Evolutionary conservation across 1,140 invertebrate species (phyloP), one percentile per base, ranked within the genome.

Genomic region (Sinonovacula constricta): DNA sequence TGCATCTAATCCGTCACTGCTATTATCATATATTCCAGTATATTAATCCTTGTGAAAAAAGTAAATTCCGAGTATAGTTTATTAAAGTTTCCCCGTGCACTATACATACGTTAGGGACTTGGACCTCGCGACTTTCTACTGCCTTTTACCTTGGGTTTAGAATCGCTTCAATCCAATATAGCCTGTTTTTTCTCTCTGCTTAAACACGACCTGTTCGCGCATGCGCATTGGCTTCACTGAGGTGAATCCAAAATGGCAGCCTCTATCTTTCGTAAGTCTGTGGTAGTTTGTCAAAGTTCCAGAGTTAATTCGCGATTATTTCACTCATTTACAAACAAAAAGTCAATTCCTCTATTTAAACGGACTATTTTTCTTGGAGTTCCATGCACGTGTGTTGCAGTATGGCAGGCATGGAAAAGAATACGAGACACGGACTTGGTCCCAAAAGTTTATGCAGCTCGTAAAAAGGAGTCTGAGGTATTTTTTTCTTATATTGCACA

Each of bases 181-280:
- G n/a, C n/a, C n/a, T n/a, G n/a, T n/a, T n/a, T n/a, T n/a, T n/a
- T n/a, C n/a, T n/a, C n/a, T n/a, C n/a, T n/a, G 7, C 18, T 76
- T 66, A 76, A 49, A 66, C 72, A 59, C 57, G 72, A 75, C 71
- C 71, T 75, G 15, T 75, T 36, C 39, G 54, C 72, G 72, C 72
- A 76, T 76, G 72, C 72, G 72, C 30, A 26, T 12, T 53, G n/a
- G n/a, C n/a, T n/a, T n/a, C n/a, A n/a, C n/a, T n/a, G n/a, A 7
- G 1, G 33, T 39, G 10, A 28, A 34, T 39, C 30, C 57, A 76
- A 60, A 65, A 76, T 76, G 72, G 72, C 72, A 33, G 34, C 72
- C n/a, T 24, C n/a, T 49, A 24, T 54, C 28, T 31, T 65, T 30
- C 51, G 72, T 36, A 76, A 76, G 56, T 49, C 39, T 56, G 31